Conservation (phyloP, 1,140 invertebrate species). For the Rhopalosiphum maidis region DNA sequence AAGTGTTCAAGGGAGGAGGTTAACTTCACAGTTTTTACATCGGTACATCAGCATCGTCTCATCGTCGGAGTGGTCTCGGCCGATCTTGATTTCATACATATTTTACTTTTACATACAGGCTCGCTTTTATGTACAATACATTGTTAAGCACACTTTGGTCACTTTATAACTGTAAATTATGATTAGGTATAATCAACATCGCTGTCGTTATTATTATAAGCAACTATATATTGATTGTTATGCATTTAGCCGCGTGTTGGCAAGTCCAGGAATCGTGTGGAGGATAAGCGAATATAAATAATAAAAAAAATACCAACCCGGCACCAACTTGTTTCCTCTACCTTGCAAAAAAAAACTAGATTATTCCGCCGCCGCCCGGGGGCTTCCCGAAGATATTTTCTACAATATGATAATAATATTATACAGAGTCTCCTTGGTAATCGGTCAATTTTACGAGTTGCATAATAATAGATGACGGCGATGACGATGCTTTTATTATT, state of each 20-base stretch:
- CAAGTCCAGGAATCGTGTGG: neutral
- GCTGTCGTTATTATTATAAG: neutral
- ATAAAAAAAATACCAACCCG: neutral
- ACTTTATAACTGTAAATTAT: neutral
- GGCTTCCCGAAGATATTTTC: neutral
- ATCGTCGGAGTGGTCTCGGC: too few relatives aligned
- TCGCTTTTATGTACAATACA: neutral
- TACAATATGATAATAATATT: neutral
- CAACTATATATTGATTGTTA: constrained; percentile 36
- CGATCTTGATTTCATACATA: neutral
- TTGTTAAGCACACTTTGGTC: neutral
- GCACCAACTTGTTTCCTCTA: neutral
- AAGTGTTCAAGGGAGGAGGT: neutral
- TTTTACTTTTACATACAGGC: neutral
- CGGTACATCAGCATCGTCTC: neutral
- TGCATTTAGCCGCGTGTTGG: neutral
- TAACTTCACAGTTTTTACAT: neutral
- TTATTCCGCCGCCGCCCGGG: neutral
- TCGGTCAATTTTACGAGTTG: constrained; percentile 36
- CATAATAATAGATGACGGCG: constrained; percentile 10
- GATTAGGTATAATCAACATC: neutral
- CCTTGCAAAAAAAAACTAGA: neutral
- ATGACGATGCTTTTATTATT: constrained; percentile 25
- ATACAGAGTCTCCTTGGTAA: neutral
- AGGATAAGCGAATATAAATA: neutral